These are phyloP conservation scores for Hesperophylax magnus DNA, from an alignment of 1,140 invertebrate genomes.

Conservation along the genomic window DNA sequence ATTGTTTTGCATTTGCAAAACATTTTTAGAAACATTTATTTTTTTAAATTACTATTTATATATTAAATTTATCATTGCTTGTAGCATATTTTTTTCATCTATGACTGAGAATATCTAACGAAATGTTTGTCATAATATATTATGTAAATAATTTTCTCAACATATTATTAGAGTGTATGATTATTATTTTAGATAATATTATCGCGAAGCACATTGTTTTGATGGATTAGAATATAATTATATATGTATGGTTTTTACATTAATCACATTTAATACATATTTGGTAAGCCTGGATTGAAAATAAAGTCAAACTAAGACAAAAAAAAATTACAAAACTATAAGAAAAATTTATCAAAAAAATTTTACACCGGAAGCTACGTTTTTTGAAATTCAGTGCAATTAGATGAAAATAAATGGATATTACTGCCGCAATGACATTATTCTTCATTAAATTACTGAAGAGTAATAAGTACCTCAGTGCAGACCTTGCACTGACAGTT, in stretches of 20 bases:
- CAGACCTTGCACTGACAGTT: too few relatives aligned
- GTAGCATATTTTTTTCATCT: neutral
- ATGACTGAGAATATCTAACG: constrained; percentile 25
- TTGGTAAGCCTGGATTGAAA: constrained; percentile 14
- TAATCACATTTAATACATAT: neutral
- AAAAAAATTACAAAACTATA: neutral
- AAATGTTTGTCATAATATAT: constrained; percentile 1
- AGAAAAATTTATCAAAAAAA: neutral
- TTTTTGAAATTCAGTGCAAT: neutral
- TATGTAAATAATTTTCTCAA: constrained; percentile 9
- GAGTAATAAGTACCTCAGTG: too few relatives aligned
- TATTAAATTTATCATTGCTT: neutral
- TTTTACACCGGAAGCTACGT: neutral
- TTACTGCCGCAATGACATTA: too few relatives aligned
- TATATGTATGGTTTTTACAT: neutral
- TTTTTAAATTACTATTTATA: neutral
- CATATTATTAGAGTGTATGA: neutral
- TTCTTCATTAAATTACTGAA: too few relatives aligned
- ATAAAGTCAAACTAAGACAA: neutral
- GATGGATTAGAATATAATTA: constrained; percentile 7
- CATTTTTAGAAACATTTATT: neutral
- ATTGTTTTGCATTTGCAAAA: neutral
- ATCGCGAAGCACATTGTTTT: constrained; percentile 3
- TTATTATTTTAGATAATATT: neutral
- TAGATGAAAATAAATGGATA: too few relatives aligned